Evolutionary conservation across 1,140 invertebrate genomes (phyloP).

Genomic region (Paraescarpia echinospica): DNA sequence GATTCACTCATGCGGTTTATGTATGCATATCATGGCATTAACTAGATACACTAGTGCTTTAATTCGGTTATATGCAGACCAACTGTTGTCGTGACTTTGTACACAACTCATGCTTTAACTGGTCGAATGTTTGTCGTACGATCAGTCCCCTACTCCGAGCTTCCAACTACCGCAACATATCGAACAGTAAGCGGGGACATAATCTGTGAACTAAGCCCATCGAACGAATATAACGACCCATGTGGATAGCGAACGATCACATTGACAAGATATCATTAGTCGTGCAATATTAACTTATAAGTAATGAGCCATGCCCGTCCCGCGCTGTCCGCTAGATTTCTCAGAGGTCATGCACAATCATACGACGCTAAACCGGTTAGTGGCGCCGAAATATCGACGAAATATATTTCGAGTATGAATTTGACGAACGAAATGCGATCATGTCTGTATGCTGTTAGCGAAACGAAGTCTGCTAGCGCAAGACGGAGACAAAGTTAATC

Average conservation of each 20-base stretch:
- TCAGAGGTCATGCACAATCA: neutral
- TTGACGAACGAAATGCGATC: conserved; percentile 4
- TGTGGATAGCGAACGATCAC: neutral
- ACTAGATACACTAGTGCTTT: neutral
- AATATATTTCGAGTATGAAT: conserved; percentile 6
- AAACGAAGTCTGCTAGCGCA: neutral
- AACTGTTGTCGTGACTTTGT: neutral
- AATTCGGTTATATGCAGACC: neutral
- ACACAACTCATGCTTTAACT: neutral
- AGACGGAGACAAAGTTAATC: neutral
- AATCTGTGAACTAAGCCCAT: neutral
- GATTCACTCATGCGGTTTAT: neutral
- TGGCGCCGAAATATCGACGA: neutral
- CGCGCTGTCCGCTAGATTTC: neutral
- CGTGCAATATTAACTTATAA: neutral
- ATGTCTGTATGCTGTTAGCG: neutral
- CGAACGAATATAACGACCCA: neutral
- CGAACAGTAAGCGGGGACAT: neutral
- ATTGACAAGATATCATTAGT: conserved; percentile 1
- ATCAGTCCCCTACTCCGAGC: too few species aligned
- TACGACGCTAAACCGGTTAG: neutral
- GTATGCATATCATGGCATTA: neutral
- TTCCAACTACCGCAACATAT: neutral
- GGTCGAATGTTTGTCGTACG: too few species aligned
- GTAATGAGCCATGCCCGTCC: neutral